A percentile compares a stretch with the other conserved stretches of the same genome.
Evolutionary conservation across 2,797 vertebrate species (phyloP).

Genomic region (Orientallactaga sibirica): DNA sequence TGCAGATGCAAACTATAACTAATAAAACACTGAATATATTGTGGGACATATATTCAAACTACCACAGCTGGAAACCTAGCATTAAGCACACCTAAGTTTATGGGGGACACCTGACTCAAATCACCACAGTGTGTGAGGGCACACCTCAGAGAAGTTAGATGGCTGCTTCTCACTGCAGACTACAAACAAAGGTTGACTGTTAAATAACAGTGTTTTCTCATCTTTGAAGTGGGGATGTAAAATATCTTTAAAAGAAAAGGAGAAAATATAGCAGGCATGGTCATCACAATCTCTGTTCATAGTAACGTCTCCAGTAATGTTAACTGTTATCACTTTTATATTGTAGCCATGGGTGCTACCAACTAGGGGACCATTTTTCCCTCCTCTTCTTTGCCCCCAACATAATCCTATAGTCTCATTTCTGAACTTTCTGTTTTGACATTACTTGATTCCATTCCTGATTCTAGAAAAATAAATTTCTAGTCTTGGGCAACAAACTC

Average conservation of each 20-base stretch:
- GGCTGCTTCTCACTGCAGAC: not conserved
- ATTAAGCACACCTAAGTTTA: no score
- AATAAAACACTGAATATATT: no score
- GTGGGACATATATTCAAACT: no score
- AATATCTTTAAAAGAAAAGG: not conserved
- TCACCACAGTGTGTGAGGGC: no score
- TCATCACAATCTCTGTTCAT: not conserved
- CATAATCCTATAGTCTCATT: not conserved
- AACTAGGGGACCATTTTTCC: no score
- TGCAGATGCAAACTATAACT: no score
- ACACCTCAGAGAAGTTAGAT: not conserved
- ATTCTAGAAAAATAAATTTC: not conserved
- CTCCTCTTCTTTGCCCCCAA: not conserved
- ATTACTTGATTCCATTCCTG: not conserved
- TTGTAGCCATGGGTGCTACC: not conserved
- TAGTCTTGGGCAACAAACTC: constrained; percentile 23
- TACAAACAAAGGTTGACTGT: not conserved
- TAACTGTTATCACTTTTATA: not conserved
- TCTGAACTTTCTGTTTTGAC: not conserved
- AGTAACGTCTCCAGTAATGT: not conserved
- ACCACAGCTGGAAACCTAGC: no score
- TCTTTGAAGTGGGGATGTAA: constrained; percentile 8
- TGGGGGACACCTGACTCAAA: no score
- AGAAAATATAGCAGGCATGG: not conserved
- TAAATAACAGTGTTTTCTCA: not conserved